Conservation (phyloP, 2,797 vertebrate species). For the Eulemur mongoz region DNA sequence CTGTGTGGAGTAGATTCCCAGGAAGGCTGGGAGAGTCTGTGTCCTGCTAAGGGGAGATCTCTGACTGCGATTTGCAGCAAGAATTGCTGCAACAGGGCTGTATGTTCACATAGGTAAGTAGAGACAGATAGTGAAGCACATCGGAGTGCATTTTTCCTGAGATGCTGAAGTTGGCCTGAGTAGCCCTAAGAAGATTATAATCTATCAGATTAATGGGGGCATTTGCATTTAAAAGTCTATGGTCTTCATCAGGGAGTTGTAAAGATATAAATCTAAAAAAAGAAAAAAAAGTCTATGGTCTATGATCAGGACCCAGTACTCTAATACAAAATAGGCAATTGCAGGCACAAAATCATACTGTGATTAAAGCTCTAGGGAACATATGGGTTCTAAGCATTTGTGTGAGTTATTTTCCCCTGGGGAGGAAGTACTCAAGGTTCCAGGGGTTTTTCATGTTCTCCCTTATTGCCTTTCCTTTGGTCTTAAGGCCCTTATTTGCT, state of each 20-base stretch:
- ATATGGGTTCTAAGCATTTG: neutral
- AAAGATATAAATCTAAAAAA: no score
- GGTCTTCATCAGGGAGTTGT: neutral
- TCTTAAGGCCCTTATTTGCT: neutral
- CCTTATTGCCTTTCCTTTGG: neutral
- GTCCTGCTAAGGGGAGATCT: neutral
- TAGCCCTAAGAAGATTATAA: neutral
- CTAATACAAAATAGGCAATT: neutral
- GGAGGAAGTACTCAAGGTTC: neutral
- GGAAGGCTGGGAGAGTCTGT: neutral
- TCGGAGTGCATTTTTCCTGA: neutral
- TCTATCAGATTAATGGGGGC: neutral
- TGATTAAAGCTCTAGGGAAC: neutral
- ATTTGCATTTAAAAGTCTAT: neutral
- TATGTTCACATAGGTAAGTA: accelerated
- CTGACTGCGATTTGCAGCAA: neutral
- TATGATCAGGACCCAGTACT: neutral
- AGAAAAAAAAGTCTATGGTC: neutral
- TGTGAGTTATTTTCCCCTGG: neutral
- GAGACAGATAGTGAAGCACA: neutral
- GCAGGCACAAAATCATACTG: neutral
- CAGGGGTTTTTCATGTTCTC: neutral
- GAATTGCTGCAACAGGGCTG: neutral
- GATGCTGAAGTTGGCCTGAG: neutral
- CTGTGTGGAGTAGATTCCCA: neutral